Conservation (phyloP, 2,888 invertebrate species). For the Teinopalpus imperialis region DNA sequence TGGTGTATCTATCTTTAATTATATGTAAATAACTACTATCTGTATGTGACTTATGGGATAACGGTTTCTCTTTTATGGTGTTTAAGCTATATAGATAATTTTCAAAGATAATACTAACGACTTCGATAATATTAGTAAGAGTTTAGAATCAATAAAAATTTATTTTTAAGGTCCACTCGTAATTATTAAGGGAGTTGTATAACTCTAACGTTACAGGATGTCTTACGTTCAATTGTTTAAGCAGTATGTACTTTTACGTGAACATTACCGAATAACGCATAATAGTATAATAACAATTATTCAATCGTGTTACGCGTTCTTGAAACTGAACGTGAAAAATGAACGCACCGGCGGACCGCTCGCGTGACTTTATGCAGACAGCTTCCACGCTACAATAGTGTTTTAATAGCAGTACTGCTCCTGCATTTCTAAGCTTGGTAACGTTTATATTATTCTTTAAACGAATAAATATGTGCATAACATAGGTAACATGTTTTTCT, state of each 20-base stretch:
- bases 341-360: slow-evolving; percentile 71
- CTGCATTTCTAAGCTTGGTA: no score
- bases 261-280: slow-evolving; percentile 72
- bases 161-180: no score
- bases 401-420: not conserved
- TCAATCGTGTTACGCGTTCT: slow-evolving; percentile 67
- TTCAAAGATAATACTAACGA: not conserved
- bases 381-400: not conserved
- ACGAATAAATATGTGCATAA: no score
- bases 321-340: slow-evolving; percentile 80
- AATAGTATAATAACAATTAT: slow-evolving; percentile 76
- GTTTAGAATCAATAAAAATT: no score
- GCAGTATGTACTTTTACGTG: slow-evolving; percentile 62
- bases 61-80: slow-evolving; percentile 12
- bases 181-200: no score
- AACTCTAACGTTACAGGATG: slow-evolving; percentile 1
- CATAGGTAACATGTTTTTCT: no score
- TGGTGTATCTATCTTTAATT: slow-evolving; percentile 10
- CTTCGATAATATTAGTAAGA: no score
- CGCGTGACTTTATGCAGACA: slow-evolving; percentile 35
- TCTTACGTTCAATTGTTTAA: no score
- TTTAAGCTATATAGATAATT: no score
- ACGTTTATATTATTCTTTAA: no score
- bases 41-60: slow-evolving; percentile 4
- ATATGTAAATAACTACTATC: slow-evolving; percentile 13